Evolutionary conservation across 2,113 vertebrate species (phyloP).

Genomic region (Balaenoptera acutorostrata): DNA sequence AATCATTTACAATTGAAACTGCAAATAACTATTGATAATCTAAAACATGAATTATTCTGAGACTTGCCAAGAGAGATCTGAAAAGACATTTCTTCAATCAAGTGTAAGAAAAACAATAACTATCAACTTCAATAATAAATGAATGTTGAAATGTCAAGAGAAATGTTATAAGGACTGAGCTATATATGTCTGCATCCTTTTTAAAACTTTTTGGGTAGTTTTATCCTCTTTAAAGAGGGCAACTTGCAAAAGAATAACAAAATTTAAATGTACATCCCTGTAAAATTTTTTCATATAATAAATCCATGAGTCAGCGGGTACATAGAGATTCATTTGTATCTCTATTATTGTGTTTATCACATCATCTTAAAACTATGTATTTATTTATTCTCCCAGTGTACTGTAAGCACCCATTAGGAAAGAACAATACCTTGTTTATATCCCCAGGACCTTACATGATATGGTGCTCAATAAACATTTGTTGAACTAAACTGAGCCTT

Average conservation of each 20-base stretch:
- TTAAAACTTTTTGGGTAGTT: background rate
- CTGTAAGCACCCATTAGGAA: background rate
- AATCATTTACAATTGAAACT: conserved; percentile 37
- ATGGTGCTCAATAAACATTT: background rate
- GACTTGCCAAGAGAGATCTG: background rate
- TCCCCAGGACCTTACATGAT: background rate
- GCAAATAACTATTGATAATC: background rate
- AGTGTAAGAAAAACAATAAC: conserved; percentile 8
- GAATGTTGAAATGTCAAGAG: conserved; percentile 8
- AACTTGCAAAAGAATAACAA: background rate
- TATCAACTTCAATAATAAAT: background rate
- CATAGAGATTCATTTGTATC: background rate
- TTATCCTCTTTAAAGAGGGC: background rate
- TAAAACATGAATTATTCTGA: background rate
- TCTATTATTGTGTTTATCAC: background rate
- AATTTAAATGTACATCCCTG: background rate
- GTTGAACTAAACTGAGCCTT: background rate
- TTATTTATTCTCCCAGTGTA: background rate
- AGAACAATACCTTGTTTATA: background rate
- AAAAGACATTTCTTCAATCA: background rate
- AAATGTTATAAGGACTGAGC: background rate
- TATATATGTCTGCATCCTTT: background rate
- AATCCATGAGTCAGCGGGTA: background rate
- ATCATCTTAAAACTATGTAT: background rate
- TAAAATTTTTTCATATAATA: background rate